Evolutionary conservation across 2,888 invertebrate genomes (phyloP).

Genomic region (Rhopalosiphum nymphaeae): DNA sequence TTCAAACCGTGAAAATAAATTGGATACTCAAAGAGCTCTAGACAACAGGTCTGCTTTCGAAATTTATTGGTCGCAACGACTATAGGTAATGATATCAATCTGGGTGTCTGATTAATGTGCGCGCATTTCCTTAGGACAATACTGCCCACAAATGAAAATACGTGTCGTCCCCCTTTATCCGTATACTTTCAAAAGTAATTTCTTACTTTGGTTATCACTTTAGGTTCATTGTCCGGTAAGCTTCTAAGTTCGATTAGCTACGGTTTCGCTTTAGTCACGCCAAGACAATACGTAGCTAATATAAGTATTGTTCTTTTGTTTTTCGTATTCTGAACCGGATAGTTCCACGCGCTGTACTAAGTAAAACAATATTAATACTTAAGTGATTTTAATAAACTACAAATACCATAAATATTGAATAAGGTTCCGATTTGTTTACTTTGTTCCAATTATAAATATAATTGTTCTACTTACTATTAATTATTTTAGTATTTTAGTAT

Average conservation of each 20-base stretch:
- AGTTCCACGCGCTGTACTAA: background rate
- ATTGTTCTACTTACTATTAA: background rate
- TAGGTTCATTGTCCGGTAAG: slow-evolving; percentile 27
- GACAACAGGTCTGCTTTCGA: slow-evolving; percentile 48
- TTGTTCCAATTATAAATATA: background rate
- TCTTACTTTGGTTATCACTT: slow-evolving; percentile 31
- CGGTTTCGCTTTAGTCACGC: background rate
- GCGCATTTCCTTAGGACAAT: background rate
- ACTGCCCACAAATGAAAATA: slow-evolving; percentile 34
- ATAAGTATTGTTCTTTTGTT: background rate
- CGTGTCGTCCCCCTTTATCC: slow-evolving; percentile 5
- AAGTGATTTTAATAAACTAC: background rate
- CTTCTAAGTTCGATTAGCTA: background rate
- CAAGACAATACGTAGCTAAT: background rate
- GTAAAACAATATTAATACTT: slow-evolving; percentile 1
- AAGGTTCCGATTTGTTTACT: background rate
- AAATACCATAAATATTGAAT: background rate
- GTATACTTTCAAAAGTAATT: slow-evolving; percentile 17
- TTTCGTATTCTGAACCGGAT: background rate
- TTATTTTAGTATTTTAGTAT: background rate
- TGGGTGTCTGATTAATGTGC: slow-evolving; percentile 29
- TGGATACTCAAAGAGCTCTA: slow-evolving; percentile 11
- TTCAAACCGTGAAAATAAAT: slow-evolving; percentile 42
- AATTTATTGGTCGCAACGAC: slow-evolving; percentile 43
- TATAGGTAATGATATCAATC: slow-evolving; percentile 54